Percentiles rank a stretch among this genome's conserved stretches.
These are phyloP conservation scores for Aurelia aurita DNA, from an alignment of 30 jellyfish, hydroid and myxozoan genomes.

Conservation along the genomic window DNA sequence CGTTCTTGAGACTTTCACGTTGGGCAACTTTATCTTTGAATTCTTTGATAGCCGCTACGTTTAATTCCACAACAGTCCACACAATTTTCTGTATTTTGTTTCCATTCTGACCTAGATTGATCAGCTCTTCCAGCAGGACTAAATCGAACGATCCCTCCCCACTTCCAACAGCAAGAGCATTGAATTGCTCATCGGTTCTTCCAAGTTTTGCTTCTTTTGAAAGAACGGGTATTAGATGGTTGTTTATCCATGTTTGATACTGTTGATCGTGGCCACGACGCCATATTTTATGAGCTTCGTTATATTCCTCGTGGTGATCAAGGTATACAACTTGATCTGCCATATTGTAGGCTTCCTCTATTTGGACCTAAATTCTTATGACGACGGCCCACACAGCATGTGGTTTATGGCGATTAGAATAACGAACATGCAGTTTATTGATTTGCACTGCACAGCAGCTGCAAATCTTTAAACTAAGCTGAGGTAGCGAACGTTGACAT, in stretches of 20 bases:
- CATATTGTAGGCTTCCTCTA: background rate
- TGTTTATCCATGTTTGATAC: background rate
- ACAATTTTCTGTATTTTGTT: background rate
- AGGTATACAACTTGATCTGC: background rate
- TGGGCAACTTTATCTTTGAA: background rate
- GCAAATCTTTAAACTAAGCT: too few species aligned
- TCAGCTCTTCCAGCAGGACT: background rate
- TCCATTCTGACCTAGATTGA: background rate
- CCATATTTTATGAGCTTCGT: conserved; percentile 1
- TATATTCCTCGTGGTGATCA: background rate
- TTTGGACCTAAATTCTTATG: too few species aligned
- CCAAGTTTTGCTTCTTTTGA: background rate
- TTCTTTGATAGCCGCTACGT: background rate
- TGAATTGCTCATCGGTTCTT: background rate
- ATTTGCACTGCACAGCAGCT: too few species aligned
- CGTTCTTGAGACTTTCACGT: background rate
- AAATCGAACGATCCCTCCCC: conserved; percentile 16
- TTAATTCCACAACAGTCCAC: conserved; percentile 6
- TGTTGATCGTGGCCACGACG: conserved; percentile 10
- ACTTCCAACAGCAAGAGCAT: background rate
- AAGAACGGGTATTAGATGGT: background rate
- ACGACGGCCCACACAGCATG: too few species aligned
- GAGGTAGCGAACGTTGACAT: too few species aligned
- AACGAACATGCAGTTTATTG: too few species aligned
- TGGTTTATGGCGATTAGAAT: too few species aligned